Base-by-base conservation (phyloP, 2,888 invertebrate genomes). In the Sclerodermus sp. region DNA sequence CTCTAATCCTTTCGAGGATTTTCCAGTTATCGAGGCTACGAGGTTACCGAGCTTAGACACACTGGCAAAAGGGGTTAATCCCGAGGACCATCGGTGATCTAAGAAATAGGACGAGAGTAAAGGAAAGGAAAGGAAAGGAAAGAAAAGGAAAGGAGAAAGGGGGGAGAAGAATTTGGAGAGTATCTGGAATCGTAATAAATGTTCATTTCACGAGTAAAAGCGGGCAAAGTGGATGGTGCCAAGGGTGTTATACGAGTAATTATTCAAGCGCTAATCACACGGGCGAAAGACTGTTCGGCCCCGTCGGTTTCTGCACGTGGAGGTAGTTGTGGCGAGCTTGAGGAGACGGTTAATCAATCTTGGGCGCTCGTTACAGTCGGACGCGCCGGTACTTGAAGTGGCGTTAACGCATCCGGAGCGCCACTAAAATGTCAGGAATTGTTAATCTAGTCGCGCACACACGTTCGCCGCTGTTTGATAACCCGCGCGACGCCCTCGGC, bases 381-480 rank as follows among this genome's bases (percentile, higher is more conserved):
- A 55, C 55, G 51, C 13, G 40, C 45, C 34, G 50, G 50, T 47
- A 55, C 52, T 50, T 51, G 55, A 53, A 51, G 49, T 42, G 51
- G 42, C 57, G 64, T 59, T 51, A 53, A 58, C 62, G 57, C 58
- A 57, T 58, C 53, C 55, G 49, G 52, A 51, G 57, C 53, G 58
- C 59, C 63, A 60, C 66, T 59, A 62, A 67, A 68, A 73, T 63
- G 70, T 62, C 61, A 60, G 60, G 67, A 66, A 71, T 67, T 70
- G 68, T 65, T 70, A 69, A 68, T 70, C 65, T 66, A 55, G 52
- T 48, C 18, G 9, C 34, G 34, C 30, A 38, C 40, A 40, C 39
- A 38, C 16, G 42, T 14, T 18, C 38, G 41, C 32, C 23, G 23
- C 23, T 23, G 23, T 23, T 23, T 23, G 47, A 47, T 47, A 51